Percentiles rank a stretch among this genome's conserved stretches.
Conservation (phyloP, 2,797 vertebrate genomes). For the Rhinophrynus dorsalis region DNA sequence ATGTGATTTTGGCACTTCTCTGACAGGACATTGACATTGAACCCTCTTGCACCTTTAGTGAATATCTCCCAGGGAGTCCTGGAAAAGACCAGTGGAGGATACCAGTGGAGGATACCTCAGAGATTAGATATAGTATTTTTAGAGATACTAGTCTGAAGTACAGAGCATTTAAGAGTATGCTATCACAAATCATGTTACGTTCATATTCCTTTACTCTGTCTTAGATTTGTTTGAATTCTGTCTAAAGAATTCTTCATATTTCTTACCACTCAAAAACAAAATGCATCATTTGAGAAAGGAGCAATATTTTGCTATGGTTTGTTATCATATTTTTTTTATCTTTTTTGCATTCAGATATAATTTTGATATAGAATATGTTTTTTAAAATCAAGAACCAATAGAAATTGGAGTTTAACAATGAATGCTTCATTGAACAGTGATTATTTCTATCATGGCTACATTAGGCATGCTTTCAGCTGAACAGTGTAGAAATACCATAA, state of each 20-base stretch:
- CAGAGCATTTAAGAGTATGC: too few species aligned
- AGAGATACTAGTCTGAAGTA: too few species aligned
- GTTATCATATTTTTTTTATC: background rate
- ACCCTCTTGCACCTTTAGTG: too few species aligned
- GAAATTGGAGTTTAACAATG: constrained; percentile 42
- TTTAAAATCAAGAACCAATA: constrained; percentile 39
- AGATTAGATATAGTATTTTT: too few species aligned
- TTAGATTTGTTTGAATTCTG: background rate
- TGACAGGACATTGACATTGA: too few species aligned
- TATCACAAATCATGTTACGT: too few species aligned
- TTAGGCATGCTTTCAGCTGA: constrained; percentile 47
- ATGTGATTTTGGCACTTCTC: too few species aligned
- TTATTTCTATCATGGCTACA: constrained; percentile 39
- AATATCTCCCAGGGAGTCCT: too few species aligned
- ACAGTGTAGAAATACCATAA: constrained; percentile 39
- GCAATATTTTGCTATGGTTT: background rate
- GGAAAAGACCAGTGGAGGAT: too few species aligned
- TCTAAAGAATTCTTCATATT: background rate
- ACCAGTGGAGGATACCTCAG: too few species aligned
- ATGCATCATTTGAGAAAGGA: constrained; percentile 1
- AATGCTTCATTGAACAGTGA: constrained; percentile 37
- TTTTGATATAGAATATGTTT: constrained; percentile 34
- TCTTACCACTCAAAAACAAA: background rate
- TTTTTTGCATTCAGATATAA: constrained; percentile 20
- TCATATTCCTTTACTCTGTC: background rate